phyloP scores from a whole-genome alignment of 2,888 invertebrate species.

The Volucella inanis region DNA sequence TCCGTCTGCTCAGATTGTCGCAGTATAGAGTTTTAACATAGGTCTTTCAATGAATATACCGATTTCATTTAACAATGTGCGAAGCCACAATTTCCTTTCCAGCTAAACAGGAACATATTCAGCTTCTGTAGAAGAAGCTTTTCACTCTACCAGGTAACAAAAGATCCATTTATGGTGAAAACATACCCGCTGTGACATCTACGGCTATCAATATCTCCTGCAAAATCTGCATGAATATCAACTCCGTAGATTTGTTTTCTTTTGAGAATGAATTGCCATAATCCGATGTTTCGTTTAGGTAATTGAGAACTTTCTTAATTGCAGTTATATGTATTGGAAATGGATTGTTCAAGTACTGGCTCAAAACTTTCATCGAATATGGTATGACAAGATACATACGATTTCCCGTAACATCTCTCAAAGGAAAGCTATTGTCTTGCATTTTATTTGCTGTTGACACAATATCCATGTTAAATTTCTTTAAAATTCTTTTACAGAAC shows the following conservation, averaged over 20 bases:
- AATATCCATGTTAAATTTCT: no score
- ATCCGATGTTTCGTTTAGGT: slow-evolving; percentile 1
- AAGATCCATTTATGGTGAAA: slow-evolving; percentile 5
- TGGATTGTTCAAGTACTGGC: slow-evolving; percentile 17
- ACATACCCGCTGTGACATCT: slow-evolving; percentile 7
- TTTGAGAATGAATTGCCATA: not conserved
- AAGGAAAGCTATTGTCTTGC: slow-evolving; percentile 10
- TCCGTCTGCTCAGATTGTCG: slow-evolving; percentile 11
- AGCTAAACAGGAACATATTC: slow-evolving; percentile 12
- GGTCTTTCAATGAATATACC: not conserved
- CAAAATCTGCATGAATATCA: slow-evolving; percentile 17
- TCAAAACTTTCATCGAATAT: not conserved
- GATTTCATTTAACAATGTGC: not conserved
- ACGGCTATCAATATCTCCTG: slow-evolving; percentile 19
- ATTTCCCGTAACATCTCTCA: slow-evolving; percentile 16
- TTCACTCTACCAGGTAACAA: not conserved
- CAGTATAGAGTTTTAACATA: not conserved
- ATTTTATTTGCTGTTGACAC: not conserved
- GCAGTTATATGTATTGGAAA: slow-evolving; percentile 1
- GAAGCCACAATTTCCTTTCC: not conserved
- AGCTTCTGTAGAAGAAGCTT: not conserved
- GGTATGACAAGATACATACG: not conserved
- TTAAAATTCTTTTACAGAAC: no score
- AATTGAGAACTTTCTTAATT: slow-evolving; percentile 18
- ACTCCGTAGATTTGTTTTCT: not conserved